Base-by-base conservation (phyloP, 1,140 invertebrate genomes). In the Cydia amplana region DNA sequence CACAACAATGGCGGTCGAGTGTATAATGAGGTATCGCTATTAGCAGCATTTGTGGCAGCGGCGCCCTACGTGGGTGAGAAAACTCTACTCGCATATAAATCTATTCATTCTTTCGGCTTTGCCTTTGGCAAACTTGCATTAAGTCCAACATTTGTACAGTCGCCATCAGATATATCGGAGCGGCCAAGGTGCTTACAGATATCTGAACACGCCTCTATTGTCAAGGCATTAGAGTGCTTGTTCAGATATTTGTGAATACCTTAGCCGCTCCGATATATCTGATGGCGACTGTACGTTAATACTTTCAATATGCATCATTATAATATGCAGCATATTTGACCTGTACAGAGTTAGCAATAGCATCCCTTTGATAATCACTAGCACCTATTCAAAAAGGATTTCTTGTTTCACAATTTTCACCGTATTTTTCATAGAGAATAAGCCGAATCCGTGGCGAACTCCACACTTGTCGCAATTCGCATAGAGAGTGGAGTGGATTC, bases 1-100 rank as follows among this genome's bases (percentile, higher is more conserved):
- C 36, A 1, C 23, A 9, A 5, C 14, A 7, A n/a, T 9, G 3
- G 55, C 40, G n/a, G 12, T 43, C 36, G 81, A 87, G 87, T 82
- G 86, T 78, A 82, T 86, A 86, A 87, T 83, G 84, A 86, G 78
- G 76, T 83, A 80, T 74, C 83, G 85, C 83, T 86, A 89, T 90
- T 89, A 90, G 86, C 75, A 77, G 75, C 76, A 78, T 87, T 40
- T 40, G 36, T 88, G 43, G 32, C 70, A 55, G 74, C 85, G 85
- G 84, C 82, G 84, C 85, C 82, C 85, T 80, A 79, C 84, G 79
- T 80, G 84, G 80, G 28, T 4, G 28, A 28, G 28, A 28, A 28
- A 28, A 28, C 28, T 28, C 2, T 28, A 28, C 28, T 28, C 28
- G 28, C 4, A 28, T 28, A 28, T 28, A 28, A 28, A 28, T 28